These are phyloP conservation scores for Parthenolecanium corni DNA, from an alignment of 2,888 invertebrate species.

Conservation along the genomic window DNA sequence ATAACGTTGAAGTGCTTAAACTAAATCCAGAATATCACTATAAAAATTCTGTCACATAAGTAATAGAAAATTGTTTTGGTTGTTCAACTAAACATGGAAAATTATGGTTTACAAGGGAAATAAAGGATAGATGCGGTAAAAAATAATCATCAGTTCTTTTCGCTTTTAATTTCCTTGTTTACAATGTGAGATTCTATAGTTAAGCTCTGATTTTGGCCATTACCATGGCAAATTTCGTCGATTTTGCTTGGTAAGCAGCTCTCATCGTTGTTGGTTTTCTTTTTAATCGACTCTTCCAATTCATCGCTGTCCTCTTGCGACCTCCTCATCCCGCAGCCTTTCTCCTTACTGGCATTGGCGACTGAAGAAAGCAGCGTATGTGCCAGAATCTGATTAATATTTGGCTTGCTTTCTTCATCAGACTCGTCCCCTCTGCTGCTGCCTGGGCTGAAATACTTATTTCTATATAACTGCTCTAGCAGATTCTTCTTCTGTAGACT, in stretches of 20 bases:
- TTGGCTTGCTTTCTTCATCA: conserved; percentile 12
- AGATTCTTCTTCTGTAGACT: conserved; percentile 8
- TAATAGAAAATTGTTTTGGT: background rate
- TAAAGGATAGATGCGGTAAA: background rate
- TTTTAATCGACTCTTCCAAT: too few relatives aligned
- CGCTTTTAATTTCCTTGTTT: conserved; percentile 11
- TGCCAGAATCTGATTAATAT: conserved; percentile 16
- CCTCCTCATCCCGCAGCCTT: background rate
- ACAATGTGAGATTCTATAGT: conserved; percentile 18
- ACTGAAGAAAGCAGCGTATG: conserved; percentile 8
- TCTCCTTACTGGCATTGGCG: background rate
- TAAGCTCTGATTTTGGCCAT: conserved; percentile 11
- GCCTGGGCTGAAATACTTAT: background rate
- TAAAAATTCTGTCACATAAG: too few relatives aligned
- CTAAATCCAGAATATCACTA: background rate
- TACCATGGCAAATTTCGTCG: background rate
- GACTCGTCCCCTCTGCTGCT: conserved; percentile 6
- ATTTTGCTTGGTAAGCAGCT: too few relatives aligned
- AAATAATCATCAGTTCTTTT: conserved; percentile 16
- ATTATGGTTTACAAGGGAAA: too few relatives aligned
- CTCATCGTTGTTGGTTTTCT: too few relatives aligned
- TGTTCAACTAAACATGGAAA: background rate
- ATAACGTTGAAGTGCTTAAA: conserved; percentile 2
- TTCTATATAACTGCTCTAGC: conserved; percentile 18
- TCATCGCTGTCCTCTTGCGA: too few relatives aligned